Percentiles rank a stretch among this genome's conserved stretches.
These are phyloP conservation scores for Drosophila gaucha DNA, from an alignment of 2,888 invertebrate genomes.

Conservation along the genomic window DNA sequence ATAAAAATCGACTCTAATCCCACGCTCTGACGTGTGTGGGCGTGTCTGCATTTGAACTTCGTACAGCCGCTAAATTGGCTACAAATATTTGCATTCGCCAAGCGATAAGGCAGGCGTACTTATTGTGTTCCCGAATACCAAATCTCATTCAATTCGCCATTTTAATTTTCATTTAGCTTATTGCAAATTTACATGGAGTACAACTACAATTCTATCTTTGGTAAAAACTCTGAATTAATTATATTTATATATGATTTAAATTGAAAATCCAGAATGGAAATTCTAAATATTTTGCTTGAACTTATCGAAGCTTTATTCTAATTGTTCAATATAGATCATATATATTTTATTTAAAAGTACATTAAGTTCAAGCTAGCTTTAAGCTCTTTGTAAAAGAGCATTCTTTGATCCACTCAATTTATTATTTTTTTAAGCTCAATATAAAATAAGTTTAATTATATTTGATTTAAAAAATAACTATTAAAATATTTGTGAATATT, in stretches of 20 bases:
- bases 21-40: conserved; percentile 1
- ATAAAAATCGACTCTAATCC: conserved; percentile 15
- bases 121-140: conserved; percentile 14
- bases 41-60: conserved; percentile 24
- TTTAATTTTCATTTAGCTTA: neutral
- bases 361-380: too few relatives aligned
- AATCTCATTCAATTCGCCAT: neutral
- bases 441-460: neutral
- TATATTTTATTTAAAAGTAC: neutral
- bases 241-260: too few relatives aligned
- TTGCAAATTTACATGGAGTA: too few relatives aligned
- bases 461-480: neutral
- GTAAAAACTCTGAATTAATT: too few relatives aligned
- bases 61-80: conserved; percentile 35
- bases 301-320: too few relatives aligned
- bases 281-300: too few relatives aligned
- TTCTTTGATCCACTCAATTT: too few relatives aligned
- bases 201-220: too few relatives aligned
- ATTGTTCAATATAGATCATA: too few relatives aligned
- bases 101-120: conserved; percentile 37
- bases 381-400: too few relatives aligned
- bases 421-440: neutral
- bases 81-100: conserved; percentile 66
- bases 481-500: neutral
- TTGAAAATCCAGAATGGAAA: too few relatives aligned